These are phyloP conservation scores for Pogonophryne albipinna DNA, from an alignment of 2,797 vertebrate species.

Conservation along the genomic window DNA sequence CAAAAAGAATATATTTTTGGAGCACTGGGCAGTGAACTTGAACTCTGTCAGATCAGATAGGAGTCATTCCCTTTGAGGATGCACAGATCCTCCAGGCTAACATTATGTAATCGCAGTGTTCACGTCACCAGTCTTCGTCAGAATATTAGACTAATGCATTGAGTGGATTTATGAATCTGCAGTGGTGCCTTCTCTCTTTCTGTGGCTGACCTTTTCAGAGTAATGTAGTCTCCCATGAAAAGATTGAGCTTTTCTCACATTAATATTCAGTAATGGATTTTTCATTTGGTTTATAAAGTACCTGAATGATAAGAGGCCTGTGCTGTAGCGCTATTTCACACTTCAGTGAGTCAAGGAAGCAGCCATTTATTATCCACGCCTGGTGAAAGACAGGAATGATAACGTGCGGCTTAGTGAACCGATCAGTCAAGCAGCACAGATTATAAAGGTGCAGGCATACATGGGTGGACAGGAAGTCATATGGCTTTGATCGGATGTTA, in stretches of 20 bases:
- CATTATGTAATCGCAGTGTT: constrained; percentile 28
- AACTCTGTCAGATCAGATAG: constrained; percentile 16
- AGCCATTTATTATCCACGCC: constrained; percentile 17
- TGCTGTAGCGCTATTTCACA: constrained; percentile 38
- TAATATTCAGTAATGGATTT: constrained; percentile 37
- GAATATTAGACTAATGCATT: constrained; percentile 23
- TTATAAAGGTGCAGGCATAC: background rate
- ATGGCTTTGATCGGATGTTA: background rate
- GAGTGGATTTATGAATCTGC: constrained; percentile 29
- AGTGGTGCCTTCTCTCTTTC: constrained; percentile 16
- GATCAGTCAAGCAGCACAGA: constrained; percentile 13
- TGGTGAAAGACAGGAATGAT: constrained; percentile 43
- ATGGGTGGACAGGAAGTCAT: background rate
- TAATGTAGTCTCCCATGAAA: background rate
- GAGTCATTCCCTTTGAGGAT: constrained; percentile 6
- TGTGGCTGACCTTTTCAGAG: constrained; percentile 22
- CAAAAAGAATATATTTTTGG: background rate
- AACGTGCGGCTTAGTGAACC: constrained; percentile 15
- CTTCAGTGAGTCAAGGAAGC: constrained; percentile 26
- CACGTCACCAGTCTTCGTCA: constrained; percentile 30
- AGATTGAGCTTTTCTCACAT: constrained; percentile 20
- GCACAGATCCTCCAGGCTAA: constrained; percentile 24
- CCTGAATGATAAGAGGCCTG: constrained; percentile 27
- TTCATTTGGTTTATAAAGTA: constrained; percentile 42
- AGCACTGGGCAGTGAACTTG: background rate